phyloP scores from a whole-genome alignment of 2,113 vertebrate genomes.

The Strigops habroptila region DNA sequence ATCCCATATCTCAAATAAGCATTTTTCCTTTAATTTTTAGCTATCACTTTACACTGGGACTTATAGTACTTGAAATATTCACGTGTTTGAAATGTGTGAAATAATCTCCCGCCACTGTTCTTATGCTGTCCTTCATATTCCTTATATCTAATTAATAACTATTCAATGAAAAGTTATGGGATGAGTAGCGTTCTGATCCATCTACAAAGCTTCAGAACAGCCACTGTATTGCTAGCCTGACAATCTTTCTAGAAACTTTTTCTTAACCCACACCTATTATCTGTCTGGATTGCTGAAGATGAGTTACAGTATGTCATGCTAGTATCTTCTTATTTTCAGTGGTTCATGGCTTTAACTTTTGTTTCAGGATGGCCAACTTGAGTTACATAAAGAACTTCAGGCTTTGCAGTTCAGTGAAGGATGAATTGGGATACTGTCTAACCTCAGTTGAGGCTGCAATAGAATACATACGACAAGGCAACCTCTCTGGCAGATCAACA shows the following conservation, averaged over 20 bases:
- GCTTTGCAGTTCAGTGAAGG: slow-evolving; percentile 88
- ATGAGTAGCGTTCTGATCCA: neutral
- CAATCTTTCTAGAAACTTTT: neutral
- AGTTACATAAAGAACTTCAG: slow-evolving; percentile 97
- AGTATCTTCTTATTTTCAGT: neutral
- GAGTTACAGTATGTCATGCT: neutral
- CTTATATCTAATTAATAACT: neutral
- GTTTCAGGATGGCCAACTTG: slow-evolving; percentile 92
- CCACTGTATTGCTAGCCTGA: neutral
- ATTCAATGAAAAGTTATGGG: neutral
- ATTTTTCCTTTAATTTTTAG: neutral
- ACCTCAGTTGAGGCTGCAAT: slow-evolving; percentile 92
- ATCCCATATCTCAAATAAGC: neutral
- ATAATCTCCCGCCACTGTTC: neutral
- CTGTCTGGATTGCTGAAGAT: neutral
- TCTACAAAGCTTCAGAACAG: neutral
- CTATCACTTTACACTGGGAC: neutral
- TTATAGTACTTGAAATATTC: neutral
- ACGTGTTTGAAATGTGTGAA: neutral
- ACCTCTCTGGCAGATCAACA: slow-evolving; percentile 73
- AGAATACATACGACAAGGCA: slow-evolving; percentile 90
- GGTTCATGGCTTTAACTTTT: neutral
- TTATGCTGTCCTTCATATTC: neutral
- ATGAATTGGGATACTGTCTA: slow-evolving; percentile 93
- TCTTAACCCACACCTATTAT: neutral